These are phyloP conservation scores for Netelia melanura DNA, from an alignment of 2,888 invertebrate genomes.

Conservation along the genomic window DNA sequence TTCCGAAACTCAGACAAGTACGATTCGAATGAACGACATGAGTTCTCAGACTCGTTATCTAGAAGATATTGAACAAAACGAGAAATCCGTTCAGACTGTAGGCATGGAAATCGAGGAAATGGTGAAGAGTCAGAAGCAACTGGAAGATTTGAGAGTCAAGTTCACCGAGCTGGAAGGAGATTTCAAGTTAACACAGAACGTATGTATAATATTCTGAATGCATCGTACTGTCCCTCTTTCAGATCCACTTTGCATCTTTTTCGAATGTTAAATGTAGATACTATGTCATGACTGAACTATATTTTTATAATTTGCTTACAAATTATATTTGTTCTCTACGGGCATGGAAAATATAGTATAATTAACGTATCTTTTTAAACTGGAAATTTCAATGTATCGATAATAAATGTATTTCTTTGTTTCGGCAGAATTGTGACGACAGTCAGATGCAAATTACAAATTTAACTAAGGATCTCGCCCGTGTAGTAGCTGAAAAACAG, in stretches of 20 bases:
- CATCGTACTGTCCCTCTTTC: too few species aligned
- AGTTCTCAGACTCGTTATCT: slow-evolving; percentile 55
- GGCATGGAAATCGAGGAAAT: slow-evolving; percentile 54
- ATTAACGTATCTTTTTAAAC: not conserved
- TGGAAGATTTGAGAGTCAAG: slow-evolving; percentile 30
- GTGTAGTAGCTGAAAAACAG: slow-evolving; percentile 1
- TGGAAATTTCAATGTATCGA: not conserved
- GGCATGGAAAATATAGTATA: too few species aligned
- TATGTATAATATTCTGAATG: not conserved
- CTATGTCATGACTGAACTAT: too few species aligned
- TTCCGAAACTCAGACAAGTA: slow-evolving; percentile 68
- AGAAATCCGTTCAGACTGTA: slow-evolving; percentile 70
- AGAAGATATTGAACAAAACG: slow-evolving; percentile 45
- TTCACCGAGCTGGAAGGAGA: slow-evolving; percentile 44
- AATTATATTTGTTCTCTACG: too few species aligned
- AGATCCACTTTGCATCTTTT: too few species aligned
- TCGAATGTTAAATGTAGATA: too few species aligned
- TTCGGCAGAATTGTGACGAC: not conserved
- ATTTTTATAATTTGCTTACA: too few species aligned
- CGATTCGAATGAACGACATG: slow-evolving; percentile 42
- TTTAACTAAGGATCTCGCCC: slow-evolving; percentile 18
- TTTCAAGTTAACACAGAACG: not conserved
- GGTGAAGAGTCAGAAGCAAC: slow-evolving; percentile 18
- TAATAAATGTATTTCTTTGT: not conserved
- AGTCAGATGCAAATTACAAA: not conserved